Evolutionary conservation across 1,140 invertebrate genomes (phyloP), one percentile per base, ranked within the genome.

Genomic region (Danaus melanippus): DNA sequence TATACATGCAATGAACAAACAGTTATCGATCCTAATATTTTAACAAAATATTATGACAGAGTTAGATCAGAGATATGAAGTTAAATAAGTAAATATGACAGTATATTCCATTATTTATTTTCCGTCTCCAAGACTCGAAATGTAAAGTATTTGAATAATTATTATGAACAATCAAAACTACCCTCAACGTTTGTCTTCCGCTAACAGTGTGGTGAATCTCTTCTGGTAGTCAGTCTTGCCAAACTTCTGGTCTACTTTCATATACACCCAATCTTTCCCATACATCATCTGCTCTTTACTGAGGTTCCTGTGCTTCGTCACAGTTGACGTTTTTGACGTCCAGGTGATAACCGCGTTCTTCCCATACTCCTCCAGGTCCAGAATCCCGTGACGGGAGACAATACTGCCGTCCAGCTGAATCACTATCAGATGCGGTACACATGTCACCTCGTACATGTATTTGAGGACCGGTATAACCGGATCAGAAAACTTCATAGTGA

Each of bases 301-400:
- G 41, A 81, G 58, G 42, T 56, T 68, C 17, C 80, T 76, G 8
- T 67, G 55, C 46, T 58, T 76, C 1, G 40, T 52, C 43, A 43
- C 41, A 3, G 61, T 50, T 8, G 53, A 43, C 1, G 59, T 51
- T 7, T 53, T 46, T 6, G 71, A 63, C 9, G 82, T 49, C 83
- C 83, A 86, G 6, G 73, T 68, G 21, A 86, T 66, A 0, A 86
- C 45, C 4, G 79, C 81, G 58, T 86, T 81, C 53, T 77, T 79
- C 0, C 77, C 79, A 62, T 78, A 74, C 21, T 67, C 46, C 44
- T 77, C 74, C 45, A 86, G 64, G 68, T 86, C 81, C 45, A 62
- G 10, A 7, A 82, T 64, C 0, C 75, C 83, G 21, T 74, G 67
- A 0, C 47, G 64, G 0, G 76, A 77, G 10, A 84, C 60, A 6